phyloP scores from a whole-genome alignment of 2,797 vertebrate species.

The Pyrocephalus nanus region DNA sequence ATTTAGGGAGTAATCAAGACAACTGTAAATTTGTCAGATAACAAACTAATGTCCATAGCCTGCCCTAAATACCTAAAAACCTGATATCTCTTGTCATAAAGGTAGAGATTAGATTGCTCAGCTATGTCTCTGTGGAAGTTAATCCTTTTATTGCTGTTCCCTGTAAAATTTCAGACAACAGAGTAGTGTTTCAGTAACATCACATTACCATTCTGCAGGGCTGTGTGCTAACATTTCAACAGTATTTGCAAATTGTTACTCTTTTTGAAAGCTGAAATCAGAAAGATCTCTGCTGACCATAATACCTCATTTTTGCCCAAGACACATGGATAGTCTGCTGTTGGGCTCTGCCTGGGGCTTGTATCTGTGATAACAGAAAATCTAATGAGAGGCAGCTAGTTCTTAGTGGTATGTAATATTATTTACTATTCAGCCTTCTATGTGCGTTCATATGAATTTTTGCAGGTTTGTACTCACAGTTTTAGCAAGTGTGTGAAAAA shows the following conservation, averaged over 20 bases:
- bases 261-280: not conserved
- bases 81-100: not conserved
- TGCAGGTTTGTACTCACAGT: not conserved
- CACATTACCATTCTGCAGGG: not conserved
- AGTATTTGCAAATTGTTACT: not conserved
- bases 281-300: not conserved
- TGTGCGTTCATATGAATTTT: not conserved
- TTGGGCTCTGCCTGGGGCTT: not conserved
- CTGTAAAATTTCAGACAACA: not conserved
- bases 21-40: not conserved
- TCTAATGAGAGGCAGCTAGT: not conserved
- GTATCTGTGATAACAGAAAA: not conserved
- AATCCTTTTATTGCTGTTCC: constrained; percentile 35
- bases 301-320: not conserved
- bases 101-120: constrained; percentile 8
- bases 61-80: constrained; percentile 10
- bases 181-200: not conserved
- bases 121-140: not conserved
- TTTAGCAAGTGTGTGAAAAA: not conserved
- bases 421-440: not conserved
- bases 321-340: not conserved
- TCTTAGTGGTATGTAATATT: not conserved
- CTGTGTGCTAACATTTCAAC: not conserved
- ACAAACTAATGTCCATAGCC: not conserved
- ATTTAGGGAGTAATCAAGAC: not conserved